phyloP scores from a whole-genome alignment of 2,113 vertebrate genomes.

The Ovibos moschatus region DNA sequence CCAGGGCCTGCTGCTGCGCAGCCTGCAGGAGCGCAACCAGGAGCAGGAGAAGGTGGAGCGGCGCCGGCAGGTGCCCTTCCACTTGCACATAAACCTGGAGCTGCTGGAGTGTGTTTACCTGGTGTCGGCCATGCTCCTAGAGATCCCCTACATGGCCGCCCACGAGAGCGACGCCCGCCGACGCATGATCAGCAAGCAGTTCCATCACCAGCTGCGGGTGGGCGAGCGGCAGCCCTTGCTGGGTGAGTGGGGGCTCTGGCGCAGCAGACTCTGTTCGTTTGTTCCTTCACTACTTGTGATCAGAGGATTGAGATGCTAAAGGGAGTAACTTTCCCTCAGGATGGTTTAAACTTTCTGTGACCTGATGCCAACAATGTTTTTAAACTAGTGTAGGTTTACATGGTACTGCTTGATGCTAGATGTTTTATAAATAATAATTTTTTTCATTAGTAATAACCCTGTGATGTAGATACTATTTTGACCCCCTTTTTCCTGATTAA shows the following conservation, averaged over 20 bases:
- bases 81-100: conserved; percentile 95
- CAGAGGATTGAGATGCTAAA: background rate
- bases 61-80: conserved; percentile 92
- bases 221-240: conserved; percentile 92
- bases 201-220: conserved; percentile 93
- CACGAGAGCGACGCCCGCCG: conserved; percentile 92
- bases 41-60: conserved; percentile 96
- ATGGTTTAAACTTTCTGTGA: background rate
- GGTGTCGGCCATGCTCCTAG: conserved; percentile 93
- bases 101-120: conserved; percentile 94
- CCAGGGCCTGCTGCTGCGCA: conserved; percentile 92
- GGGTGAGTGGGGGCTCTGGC: conserved; percentile 77
- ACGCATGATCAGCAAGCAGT: conserved; percentile 97
- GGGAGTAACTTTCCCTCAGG: background rate
- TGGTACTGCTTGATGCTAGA: background rate
- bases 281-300: background rate
- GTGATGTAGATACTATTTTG: background rate
- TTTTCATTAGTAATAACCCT: background rate
- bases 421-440: background rate
- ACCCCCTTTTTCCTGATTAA: background rate
- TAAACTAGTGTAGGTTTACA: background rate
- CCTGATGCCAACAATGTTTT: background rate
- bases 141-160: conserved; percentile 95
- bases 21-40: conserved; percentile 94
- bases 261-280: rapidly evolving